Conservation (phyloP, 2,113 vertebrate species). For the Lasiurus borealis region DNA sequence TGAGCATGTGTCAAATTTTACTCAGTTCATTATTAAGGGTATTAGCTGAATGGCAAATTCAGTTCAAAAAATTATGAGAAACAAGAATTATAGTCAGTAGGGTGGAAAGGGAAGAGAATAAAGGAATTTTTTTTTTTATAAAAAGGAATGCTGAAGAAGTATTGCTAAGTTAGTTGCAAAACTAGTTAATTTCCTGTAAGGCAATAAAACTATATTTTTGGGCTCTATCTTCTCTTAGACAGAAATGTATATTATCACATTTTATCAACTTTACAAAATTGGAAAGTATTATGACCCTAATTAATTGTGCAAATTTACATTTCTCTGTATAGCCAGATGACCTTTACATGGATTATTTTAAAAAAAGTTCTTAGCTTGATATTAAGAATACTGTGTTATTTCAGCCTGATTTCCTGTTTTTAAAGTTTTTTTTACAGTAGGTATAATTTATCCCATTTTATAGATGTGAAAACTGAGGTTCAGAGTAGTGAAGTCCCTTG, state of each 20-base stretch:
- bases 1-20: constrained; percentile 49
- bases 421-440: neutral
- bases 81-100: neutral
- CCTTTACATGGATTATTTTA: neutral
- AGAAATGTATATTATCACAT: neutral
- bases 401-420: neutral
- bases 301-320: neutral
- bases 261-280: neutral
- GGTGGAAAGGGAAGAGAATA: neutral
- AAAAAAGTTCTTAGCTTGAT: neutral
- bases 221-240: neutral
- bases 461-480: neutral
- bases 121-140: no score
- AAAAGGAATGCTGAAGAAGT: neutral
- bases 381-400: neutral
- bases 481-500: neutral
- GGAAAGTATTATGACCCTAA: neutral
- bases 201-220: neutral
- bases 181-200: neutral
- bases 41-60: constrained; percentile 10
- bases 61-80: constrained; percentile 16
- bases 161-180: neutral
- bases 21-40: constrained; percentile 64
- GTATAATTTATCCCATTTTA: neutral
- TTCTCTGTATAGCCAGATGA: neutral